Base-by-base conservation (phyloP, 2,113 vertebrate genomes). In the Dendropsophus ebraccatus region DNA sequence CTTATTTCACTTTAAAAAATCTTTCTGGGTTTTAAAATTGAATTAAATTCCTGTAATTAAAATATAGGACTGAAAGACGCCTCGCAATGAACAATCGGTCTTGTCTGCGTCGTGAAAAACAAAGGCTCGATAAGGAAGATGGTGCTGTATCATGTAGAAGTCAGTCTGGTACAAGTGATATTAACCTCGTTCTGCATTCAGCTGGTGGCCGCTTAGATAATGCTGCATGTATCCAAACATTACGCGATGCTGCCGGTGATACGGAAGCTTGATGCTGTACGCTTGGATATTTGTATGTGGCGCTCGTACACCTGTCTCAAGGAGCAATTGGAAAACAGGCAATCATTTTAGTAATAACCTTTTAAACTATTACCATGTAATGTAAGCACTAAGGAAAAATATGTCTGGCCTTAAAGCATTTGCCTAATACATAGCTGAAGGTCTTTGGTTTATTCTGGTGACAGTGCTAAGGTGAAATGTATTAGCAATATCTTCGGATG, bases 151-250 rank as follows among this genome's bases (percentile, higher is more conserved):
- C 37, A 49, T 49, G 41, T 62, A 1, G 19, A 45, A 28, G 25
- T 25, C 80, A 13, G 41, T 50, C 41, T 65, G 25, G 45, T 47
- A 69, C 35, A 69, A 30, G 62, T 82, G 32, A 21, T 19, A 69
- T 50, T 50, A 17, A 69, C 45, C 58, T 82, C 17, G 47, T 28
- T 70, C 41, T 82, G 45, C 50, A 52, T 82, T 82, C 62, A 5
- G 62, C 30, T 10, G 30, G 14, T 50, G 60, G 19, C 12, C 30
- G 41, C 41, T 52, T 23, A 62, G 56, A 65, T 82, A 69, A 69
- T 70, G 14, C 80, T 5, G 21, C 1, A 30, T 0, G 2, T 52
- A 65, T 69, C 58, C 4, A 67, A 23, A 17, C 35, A 49, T 49
- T 45, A 49, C 17, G 17, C 12, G 79, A 62, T 67, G n/a, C 37